Base-by-base conservation (phyloP, 2,888 invertebrate species). In the Erynnis tages region DNA sequence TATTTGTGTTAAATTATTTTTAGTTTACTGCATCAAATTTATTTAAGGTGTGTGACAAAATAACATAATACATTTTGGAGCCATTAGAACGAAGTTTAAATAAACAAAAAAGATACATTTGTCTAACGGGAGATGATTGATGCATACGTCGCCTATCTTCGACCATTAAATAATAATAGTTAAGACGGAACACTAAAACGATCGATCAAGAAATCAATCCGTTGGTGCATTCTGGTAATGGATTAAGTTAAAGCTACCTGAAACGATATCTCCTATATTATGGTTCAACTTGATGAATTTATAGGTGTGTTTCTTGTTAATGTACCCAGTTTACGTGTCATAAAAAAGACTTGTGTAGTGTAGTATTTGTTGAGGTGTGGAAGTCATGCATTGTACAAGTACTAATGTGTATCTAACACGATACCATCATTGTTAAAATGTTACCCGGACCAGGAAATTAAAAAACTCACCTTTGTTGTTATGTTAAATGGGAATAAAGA, bases 151-250 rank as follows among this genome's bases (percentile, higher is more conserved):
- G 67, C 66, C 69, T 84, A 88, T 88, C 86, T 79, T 65, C 65
- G 65, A 69, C 85, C 87, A 87, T 88, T 88, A 88, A 84, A 79
- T 84, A 85, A 84, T 85, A 87, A 85, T 86, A 86, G 84, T 83
- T 83, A 79, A 80, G 73, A 73, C 72, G 72, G 74, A 75, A 75
- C 69, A 67, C 67, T 71, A 62, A 69, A 75, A 63, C 76, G 76
- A 86, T 88, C 87, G 79, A 87, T 88, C 87, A 87, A 83, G 73
- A 83, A 85, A 87, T 87, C 86, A 87, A 84, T 83, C 76, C 73
- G 71, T 63, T 68, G 70, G 71, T 76, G 76, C 75, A 71, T 74
- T 82, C 72, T 76, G 62, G 68, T 82, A 82, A 83, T 81, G 81
- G 83, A 84, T 84, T 77, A 75, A 61, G 73, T 79, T 76, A 66